Conservation (phyloP, 2,113 vertebrate species). For the Maccullochella peelii region DNA sequence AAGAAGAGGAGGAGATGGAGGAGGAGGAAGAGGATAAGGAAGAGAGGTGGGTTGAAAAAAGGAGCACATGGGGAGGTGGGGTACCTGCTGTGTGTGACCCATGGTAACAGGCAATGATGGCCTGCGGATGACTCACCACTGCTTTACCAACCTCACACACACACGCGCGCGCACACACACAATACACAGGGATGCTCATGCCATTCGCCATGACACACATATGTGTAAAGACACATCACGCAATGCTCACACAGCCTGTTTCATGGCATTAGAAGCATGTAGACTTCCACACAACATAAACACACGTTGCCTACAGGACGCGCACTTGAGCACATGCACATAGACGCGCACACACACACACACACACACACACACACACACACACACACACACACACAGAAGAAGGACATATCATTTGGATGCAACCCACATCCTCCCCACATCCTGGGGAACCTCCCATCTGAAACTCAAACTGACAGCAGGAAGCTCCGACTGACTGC, state of each 20-base stretch:
- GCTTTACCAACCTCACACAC: slow-evolving; percentile 66
- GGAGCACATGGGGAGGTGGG: slow-evolving; percentile 65
- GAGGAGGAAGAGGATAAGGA: slow-evolving; percentile 63
- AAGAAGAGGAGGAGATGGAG: slow-evolving; percentile 61
- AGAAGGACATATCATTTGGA: slow-evolving; percentile 74
- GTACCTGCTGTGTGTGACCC: slow-evolving; percentile 80
- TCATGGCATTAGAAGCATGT: slow-evolving; percentile 8
- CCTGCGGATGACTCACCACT: slow-evolving; percentile 78
- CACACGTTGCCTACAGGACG: neutral
- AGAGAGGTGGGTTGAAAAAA: slow-evolving; percentile 52
- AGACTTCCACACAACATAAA: slow-evolving; percentile 21
- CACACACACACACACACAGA: slow-evolving; percentile 29
- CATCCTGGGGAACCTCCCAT: slow-evolving; percentile 78
- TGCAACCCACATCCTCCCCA: slow-evolving; percentile 77
- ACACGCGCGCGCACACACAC: slow-evolving; percentile 9
- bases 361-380: slow-evolving; percentile 11
- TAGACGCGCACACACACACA: slow-evolving; percentile 22
- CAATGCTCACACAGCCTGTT: slow-evolving; percentile 2
- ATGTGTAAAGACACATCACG: slow-evolving; percentile 19
- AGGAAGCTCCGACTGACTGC: slow-evolving; percentile 50
- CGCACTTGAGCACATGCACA: neutral
- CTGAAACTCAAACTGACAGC: slow-evolving; percentile 66
- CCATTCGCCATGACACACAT: slow-evolving; percentile 16
- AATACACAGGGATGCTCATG: slow-evolving; percentile 31
- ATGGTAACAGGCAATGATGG: slow-evolving; percentile 73